Evolutionary conservation across 2,888 invertebrate genomes (phyloP).

Genomic region (Machimus atricapillus): DNA sequence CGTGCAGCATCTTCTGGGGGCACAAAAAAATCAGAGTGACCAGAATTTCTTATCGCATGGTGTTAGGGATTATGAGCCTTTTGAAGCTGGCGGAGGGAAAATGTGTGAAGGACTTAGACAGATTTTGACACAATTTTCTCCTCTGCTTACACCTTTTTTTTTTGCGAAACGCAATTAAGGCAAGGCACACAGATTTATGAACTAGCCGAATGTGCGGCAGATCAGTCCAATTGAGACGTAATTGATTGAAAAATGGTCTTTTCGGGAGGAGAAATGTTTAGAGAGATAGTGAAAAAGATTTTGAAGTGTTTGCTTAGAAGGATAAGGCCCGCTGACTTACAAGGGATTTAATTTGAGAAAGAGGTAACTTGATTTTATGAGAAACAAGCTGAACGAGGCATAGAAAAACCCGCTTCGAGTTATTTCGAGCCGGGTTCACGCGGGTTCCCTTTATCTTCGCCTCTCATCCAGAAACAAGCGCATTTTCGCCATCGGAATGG

Average conservation of each 20-base stretch:
- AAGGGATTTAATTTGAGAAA: not conserved
- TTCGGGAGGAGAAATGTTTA: not conserved
- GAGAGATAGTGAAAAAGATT: not conserved
- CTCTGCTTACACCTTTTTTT: not conserved
- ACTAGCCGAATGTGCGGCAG: not conserved
- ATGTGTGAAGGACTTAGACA: not conserved
- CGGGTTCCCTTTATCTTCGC: not conserved
- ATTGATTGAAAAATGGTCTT: not conserved
- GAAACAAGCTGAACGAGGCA: not conserved
- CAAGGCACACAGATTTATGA: not conserved
- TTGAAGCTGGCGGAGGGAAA: not conserved
- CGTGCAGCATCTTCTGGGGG: not conserved
- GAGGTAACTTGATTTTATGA: not conserved
- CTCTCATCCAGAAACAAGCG: not conserved
- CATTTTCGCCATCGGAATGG: not conserved
- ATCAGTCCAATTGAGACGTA: not conserved
- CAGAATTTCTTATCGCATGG: not conserved
- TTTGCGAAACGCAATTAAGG: not conserved
- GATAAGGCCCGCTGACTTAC: not conserved
- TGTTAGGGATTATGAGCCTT: slow-evolving; percentile 15
- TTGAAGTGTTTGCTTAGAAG: not conserved
- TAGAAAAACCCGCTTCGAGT: not conserved
- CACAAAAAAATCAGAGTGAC: not conserved
- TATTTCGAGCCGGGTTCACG: not conserved
- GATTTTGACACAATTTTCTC: not conserved